Evolutionary conservation across 2,113 vertebrate genomes (phyloP).

Genomic region (Ochotona curzoniae): DNA sequence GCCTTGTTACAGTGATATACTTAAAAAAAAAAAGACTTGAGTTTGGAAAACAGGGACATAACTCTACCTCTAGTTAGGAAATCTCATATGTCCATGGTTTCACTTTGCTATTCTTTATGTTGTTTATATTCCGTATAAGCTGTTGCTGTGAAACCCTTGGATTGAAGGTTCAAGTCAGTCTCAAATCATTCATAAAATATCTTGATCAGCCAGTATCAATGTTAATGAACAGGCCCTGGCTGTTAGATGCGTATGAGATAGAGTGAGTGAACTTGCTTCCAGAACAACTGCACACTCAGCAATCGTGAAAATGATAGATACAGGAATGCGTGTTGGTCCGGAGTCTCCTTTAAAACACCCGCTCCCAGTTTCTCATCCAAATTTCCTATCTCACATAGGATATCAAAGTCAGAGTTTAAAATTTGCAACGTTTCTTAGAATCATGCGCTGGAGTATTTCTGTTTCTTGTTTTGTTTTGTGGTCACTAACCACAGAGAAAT

Average conservation of each 20-base stretch:
- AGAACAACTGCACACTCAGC: conserved; percentile 43
- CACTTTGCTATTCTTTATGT: conserved; percentile 42
- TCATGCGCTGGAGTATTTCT: conserved; percentile 83
- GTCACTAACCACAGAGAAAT: conserved; percentile 89
- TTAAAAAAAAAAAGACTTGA: neutral
- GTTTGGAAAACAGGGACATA: neutral
- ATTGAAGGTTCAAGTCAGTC: conserved; percentile 50
- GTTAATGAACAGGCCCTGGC: conserved; percentile 66
- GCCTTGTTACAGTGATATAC: neutral
- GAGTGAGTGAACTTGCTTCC: neutral
- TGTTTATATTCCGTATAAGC: neutral
- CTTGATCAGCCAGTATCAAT: conserved; percentile 56
- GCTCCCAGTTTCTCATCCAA: conserved; percentile 62
- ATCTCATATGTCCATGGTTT: conserved; percentile 34
- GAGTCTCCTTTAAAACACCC: conserved; percentile 67
- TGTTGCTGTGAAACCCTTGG: conserved; percentile 43
- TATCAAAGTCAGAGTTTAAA: conserved; percentile 84
- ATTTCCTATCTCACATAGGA: conserved; percentile 71
- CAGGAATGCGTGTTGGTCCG: conserved; percentile 67
- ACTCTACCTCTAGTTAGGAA: neutral
- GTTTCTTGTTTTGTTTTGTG: conserved; percentile 89
- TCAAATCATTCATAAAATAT: conserved; percentile 61
- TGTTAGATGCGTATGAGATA: neutral
- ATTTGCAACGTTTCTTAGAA: conserved; percentile 81
- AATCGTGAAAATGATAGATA: conserved; percentile 56